Evolutionary conservation across 2,888 invertebrate genomes (phyloP), one percentile per base, ranked within the genome.

Genomic region (Drosophila anomalata): DNA sequence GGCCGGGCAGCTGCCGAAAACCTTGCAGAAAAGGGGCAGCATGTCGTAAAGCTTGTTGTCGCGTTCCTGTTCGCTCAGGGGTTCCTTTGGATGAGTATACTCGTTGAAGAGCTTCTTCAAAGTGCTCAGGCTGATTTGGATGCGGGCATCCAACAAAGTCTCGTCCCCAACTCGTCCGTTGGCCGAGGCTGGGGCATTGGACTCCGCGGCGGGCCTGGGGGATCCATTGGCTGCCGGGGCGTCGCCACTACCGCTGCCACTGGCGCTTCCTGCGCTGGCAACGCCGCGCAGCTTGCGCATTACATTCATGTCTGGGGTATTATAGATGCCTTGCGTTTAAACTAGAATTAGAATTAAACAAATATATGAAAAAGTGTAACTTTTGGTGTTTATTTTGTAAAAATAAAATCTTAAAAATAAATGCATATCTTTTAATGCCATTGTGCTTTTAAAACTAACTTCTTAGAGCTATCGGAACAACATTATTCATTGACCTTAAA

Each of bases 21-120:
- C 98, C 95, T 98, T 99, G 93, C 98, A 98, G 93, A 99, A 99
- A 41, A 99, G 93, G 59, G 99, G 99, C 90, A 99, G 93, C 97
- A 99, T 98, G 91, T 97, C 98, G 92, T 98, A 98, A 12, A 99
- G 93, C 92, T 98, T 97, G 89, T 96, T 96, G 92, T 99, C 98
- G 89, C 96, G 94, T 91, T 97, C 97, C 59, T 94, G 93, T 75
- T 97, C 97, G 44, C 94, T 94, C 12, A 97, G 93, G 3, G 96
- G 94, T 82, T 97, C 95, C 39, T 96, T 93, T 41, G 98, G 97
- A 92, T 98, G 97, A 36, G 96, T 96, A 90, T 97, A 98, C 91
- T 99, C 99, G 55, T 96, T 95, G 92, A 99, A 99, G 41, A 99
- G 94, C 92, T 99, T 99, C 90, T 98, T 96, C 53, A 99, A 94